Base-by-base conservation (phyloP, 2,888 invertebrate genomes). In the Auanema sp. region DNA sequence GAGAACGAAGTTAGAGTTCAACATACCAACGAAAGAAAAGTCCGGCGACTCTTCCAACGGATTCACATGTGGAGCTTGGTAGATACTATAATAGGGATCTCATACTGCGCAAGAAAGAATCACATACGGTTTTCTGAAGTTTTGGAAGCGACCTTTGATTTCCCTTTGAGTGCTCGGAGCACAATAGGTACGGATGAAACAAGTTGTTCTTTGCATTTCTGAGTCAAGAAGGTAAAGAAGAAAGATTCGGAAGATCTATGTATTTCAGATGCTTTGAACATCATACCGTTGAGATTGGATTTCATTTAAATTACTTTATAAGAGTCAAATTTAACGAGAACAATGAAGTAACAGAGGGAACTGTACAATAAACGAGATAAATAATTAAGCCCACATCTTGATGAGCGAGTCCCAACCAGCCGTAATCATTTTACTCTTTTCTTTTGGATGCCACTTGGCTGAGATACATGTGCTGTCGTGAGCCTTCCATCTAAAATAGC, bases 331-430 rank as follows among this genome's bases (percentile, higher is more conserved):
- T 18, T 21, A 47, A 21, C 18, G 16, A 24, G 21, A 54, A 24
- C 47, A 43, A 18, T 50, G 42, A 61, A 44, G 12, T 14, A 41
- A 42, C 24, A 60, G 40, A n/a, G 18, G 21, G 52, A 55, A 60
- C 43, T 44, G 55, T 55, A 56, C 21, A 65, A 24, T 43, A 40
- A 41, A n/a, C 14, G 23, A 55, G 25, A 16, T 24, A 52, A 18
- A 51, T 52, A 47, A 16, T 75, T 88, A 97, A 87, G 97, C 97
- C 97, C 98, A 99, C 85, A 93, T 93, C 86, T 99, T 98, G 77
- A 99, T 93, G 72, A 92, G 87, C 6, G 95, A 95, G 86, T 99
- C 98, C 98, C 98, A 99, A 55, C 98, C 96, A 49, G 95, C 95
- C 0, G 96, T 94, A n/a, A 92, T 91, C 60, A 99, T 88, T 84